Conservation (phyloP, 2,888 invertebrate species). For the Sphaerophoria rueppellii region DNA sequence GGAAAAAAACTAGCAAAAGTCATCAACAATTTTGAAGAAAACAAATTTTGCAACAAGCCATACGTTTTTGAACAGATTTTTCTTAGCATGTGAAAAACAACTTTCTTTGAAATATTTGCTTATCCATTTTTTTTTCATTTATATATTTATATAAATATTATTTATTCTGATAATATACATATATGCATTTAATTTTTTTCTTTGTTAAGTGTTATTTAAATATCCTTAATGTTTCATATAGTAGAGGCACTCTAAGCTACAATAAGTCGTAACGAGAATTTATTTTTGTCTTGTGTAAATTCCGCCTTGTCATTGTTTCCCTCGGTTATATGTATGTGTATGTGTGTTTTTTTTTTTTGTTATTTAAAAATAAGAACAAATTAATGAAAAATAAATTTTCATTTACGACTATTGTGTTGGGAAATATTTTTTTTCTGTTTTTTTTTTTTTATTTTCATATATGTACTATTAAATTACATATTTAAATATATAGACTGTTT, state of each 20-base stretch:
- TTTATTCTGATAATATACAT: constrained; percentile 70
- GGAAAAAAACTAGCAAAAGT: too few species aligned
- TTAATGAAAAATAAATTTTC: constrained; percentile 74
- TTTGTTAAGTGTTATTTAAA: constrained; percentile 55
- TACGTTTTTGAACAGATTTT: too few species aligned
- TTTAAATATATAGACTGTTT: constrained; percentile 67
- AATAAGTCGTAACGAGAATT: constrained; percentile 76
- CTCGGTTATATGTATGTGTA: constrained; percentile 17
- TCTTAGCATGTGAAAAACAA: constrained; percentile 65
- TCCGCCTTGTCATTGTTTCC: constrained; percentile 50
- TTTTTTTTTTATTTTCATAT: constrained; percentile 42
- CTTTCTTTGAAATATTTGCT: constrained; percentile 47
- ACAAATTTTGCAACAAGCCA: background rate
- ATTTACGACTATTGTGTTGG: constrained; percentile 76
- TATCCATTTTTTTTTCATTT: constrained; percentile 55
- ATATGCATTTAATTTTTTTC: constrained; percentile 60
- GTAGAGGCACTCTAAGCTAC: constrained; percentile 78
- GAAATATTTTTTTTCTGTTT: constrained; percentile 66
- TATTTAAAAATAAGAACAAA: constrained; percentile 21
- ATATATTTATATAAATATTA: constrained; percentile 64
- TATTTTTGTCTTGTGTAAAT: constrained; percentile 69
- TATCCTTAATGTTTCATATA: constrained; percentile 70
- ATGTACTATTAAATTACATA: constrained; percentile 61
- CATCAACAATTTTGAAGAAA: background rate
- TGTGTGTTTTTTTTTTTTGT: constrained; percentile 23